Percentiles rank a stretch among this genome's conserved stretches.
These are phyloP conservation scores for Eurosta solidaginis DNA, from an alignment of 1,140 invertebrate species.

Conservation along the genomic window DNA sequence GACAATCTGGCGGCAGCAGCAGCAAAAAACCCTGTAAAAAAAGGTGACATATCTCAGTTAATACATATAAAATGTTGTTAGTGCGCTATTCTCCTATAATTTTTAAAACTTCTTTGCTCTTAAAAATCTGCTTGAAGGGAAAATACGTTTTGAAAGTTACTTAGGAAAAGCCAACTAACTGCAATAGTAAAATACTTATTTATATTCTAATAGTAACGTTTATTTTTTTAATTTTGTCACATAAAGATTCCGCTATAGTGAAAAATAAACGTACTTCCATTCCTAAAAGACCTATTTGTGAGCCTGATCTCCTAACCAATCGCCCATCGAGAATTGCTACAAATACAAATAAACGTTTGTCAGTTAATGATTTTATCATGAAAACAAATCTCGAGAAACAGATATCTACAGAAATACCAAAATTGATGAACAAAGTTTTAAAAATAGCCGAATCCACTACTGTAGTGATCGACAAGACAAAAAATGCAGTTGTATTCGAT, in stretches of 20 bases:
- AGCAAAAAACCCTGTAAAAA: too few species aligned
- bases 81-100: too few species aligned
- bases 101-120: too few species aligned
- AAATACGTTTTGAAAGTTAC: too few species aligned
- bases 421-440: constrained; percentile 45
- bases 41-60: too few species aligned
- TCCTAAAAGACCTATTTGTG: background rate
- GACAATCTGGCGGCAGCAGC: too few species aligned
- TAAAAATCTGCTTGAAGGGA: too few species aligned
- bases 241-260: background rate
- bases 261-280: background rate
- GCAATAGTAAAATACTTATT: too few species aligned
- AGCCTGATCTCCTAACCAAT: constrained; percentile 32
- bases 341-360: constrained; percentile 16
- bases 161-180: too few species aligned
- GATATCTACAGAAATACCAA: constrained; percentile 26
- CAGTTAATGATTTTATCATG: background rate
- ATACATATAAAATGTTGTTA: too few species aligned
- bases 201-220: too few species aligned
- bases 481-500: background rate
- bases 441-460: constrained; percentile 38
- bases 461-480: background rate
- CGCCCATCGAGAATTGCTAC: constrained; percentile 31
- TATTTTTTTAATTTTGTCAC: background rate
- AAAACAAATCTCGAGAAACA: constrained; percentile 4